A percentile compares a stretch with the other conserved stretches of the same genome.
phyloP scores from a whole-genome alignment of 2,797 vertebrate species.

The Arctocebus calabarensis region DNA sequence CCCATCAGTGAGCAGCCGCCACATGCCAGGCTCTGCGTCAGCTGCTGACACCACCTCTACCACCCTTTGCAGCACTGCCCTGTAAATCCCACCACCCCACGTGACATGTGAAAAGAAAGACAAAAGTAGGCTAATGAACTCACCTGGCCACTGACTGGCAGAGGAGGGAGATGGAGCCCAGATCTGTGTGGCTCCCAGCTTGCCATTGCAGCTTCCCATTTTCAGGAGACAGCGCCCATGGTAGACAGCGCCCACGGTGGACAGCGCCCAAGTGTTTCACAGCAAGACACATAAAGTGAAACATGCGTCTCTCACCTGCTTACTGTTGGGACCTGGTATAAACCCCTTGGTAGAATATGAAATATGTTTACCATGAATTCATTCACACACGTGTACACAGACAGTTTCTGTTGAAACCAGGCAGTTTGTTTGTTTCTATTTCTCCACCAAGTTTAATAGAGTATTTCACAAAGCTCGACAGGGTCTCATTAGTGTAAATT shows the following conservation, averaged over 20 bases:
- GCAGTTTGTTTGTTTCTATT: constrained; percentile 62
- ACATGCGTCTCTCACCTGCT: background rate
- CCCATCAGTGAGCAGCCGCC: background rate
- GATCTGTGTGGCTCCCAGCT: background rate
- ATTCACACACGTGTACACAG: constrained; percentile 51
- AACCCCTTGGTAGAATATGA: constrained; percentile 50
- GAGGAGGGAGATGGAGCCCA: background rate
- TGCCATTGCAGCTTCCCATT: background rate
- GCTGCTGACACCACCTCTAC: background rate
- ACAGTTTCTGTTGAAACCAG: constrained; percentile 71
- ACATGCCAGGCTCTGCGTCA: background rate
- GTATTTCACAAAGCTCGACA: constrained; percentile 53
- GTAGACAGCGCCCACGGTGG: background rate
- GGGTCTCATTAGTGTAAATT: constrained; percentile 70
- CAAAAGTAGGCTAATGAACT: background rate
- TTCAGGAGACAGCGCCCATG: background rate
- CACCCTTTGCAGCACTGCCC: background rate
- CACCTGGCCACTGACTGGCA: background rate
- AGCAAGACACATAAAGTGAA: background rate
- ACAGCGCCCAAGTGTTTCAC: background rate
- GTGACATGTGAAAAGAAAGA: background rate
- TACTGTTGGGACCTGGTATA: background rate
- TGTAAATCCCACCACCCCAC: background rate
- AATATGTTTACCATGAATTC: constrained; percentile 11
- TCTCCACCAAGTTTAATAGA: constrained; percentile 18